These are phyloP conservation scores for Spodoptera littoralis DNA, from an alignment of 2,888 invertebrate genomes.

Conservation along the genomic window DNA sequence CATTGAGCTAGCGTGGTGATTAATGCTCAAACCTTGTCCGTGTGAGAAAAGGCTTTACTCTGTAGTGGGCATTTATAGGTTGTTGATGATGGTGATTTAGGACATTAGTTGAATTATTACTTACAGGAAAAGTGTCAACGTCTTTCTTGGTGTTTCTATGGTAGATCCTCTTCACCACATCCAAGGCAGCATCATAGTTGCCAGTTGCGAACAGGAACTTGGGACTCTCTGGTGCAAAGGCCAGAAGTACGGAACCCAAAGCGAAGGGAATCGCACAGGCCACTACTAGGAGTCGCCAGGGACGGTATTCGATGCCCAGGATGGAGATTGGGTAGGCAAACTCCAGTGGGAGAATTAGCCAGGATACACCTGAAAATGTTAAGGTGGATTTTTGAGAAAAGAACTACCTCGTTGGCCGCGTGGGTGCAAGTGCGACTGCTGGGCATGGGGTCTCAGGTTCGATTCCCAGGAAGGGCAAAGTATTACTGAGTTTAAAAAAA, in stretches of 20 bases:
- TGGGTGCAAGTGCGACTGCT: too few relatives aligned
- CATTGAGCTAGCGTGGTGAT: too few relatives aligned
- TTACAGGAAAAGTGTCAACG: slow-evolving; percentile 75
- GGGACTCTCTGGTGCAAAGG: slow-evolving; percentile 93
- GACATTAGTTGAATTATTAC: slow-evolving; percentile 31
- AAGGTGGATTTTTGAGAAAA: too few relatives aligned
- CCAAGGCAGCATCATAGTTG: slow-evolving; percentile 88
- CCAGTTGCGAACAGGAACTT: slow-evolving; percentile 92
- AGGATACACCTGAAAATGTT: slow-evolving; percentile 89
- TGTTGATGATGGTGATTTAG: too few relatives aligned
- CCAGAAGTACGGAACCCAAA: slow-evolving; percentile 88
- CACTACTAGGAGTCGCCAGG: slow-evolving; percentile 93
- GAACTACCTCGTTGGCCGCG: too few relatives aligned
- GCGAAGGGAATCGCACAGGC: slow-evolving; percentile 91
- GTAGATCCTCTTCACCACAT: slow-evolving; percentile 79
- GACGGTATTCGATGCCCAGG: slow-evolving; percentile 89
- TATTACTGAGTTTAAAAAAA: too few relatives aligned
- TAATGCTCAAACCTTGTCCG: too few relatives aligned
- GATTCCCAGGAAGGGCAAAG: too few relatives aligned
- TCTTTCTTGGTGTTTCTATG: slow-evolving; percentile 70
- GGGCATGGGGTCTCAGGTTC: too few relatives aligned
- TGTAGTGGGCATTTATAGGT: too few relatives aligned
- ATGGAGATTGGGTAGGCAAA: slow-evolving; percentile 81
- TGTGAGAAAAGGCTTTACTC: too few relatives aligned
- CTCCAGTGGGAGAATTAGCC: slow-evolving; percentile 90